Conservation (phyloP, 2,888 invertebrate species). For the Drosophila affinis region DNA sequence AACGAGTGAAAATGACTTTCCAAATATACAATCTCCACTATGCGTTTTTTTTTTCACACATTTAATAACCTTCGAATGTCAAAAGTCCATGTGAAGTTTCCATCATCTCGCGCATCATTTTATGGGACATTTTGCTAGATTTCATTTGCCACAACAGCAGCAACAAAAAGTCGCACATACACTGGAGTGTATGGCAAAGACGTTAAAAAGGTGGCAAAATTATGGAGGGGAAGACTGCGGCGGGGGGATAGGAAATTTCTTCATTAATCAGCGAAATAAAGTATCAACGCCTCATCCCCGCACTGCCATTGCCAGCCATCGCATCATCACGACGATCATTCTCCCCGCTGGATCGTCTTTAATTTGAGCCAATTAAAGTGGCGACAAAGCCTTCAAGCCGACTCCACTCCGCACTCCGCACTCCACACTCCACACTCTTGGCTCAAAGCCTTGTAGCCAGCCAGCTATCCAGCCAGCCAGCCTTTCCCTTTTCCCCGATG, state of each 20-base stretch:
- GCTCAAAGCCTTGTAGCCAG: slow-evolving; percentile 28
- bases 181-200: no score
- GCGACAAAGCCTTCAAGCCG: slow-evolving; percentile 60
- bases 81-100: background rate
- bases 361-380: slow-evolving; percentile 73
- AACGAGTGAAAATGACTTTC: background rate
- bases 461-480: no score
- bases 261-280: slow-evolving; percentile 63
- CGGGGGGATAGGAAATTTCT: slow-evolving; percentile 34
- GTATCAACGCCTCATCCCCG: slow-evolving; percentile 14
- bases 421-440: background rate
- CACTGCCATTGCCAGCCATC: background rate
- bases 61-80: background rate
- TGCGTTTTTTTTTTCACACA: background rate
- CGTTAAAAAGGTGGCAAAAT: slow-evolving; percentile 57
- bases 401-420: background rate
- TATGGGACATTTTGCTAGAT: slow-evolving; percentile 65
- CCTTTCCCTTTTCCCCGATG: slow-evolving; percentile 65
- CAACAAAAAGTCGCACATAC: slow-evolving; percentile 36
- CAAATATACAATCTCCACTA: background rate
- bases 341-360: slow-evolving; percentile 46
- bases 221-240: slow-evolving; percentile 32
- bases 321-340: background rate
- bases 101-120: slow-evolving; percentile 40
- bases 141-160: slow-evolving; percentile 56